Evolutionary conservation across 2,797 vertebrate species (phyloP).

Genomic region (Pangasius larnaudii): DNA sequence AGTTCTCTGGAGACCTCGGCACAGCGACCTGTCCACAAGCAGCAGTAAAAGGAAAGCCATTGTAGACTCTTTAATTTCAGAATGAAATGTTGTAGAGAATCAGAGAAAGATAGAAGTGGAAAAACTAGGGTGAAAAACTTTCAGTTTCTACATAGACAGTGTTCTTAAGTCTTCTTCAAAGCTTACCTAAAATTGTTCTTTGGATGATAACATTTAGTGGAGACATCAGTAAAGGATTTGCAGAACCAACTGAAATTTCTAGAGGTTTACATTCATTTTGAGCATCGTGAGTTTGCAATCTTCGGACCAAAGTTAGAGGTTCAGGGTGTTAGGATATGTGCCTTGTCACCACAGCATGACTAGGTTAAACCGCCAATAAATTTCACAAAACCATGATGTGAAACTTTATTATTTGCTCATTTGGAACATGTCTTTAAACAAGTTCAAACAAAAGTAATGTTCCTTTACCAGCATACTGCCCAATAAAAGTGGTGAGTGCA

Average conservation of each 20-base stretch:
- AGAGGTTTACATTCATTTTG: not conserved
- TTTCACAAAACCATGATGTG: not conserved
- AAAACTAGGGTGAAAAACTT: not conserved
- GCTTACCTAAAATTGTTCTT: not conserved
- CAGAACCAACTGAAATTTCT: not conserved
- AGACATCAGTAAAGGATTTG: not conserved
- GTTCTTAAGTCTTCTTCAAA: not conserved
- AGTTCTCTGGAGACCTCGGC: conserved; percentile 51
- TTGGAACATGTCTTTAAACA: not conserved
- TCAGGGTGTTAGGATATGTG: not conserved
- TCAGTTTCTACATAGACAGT: not conserved
- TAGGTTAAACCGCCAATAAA: not conserved
- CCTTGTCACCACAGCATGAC: not conserved
- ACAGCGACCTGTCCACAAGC: conserved; percentile 21
- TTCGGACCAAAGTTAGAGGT: not conserved
- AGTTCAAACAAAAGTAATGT: not conserved
- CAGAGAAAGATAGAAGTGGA: not conserved
- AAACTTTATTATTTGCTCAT: not conserved
- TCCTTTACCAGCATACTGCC: not conserved
- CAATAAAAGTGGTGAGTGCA: not conserved
- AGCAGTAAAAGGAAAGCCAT: not conserved
- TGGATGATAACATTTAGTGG: not conserved
- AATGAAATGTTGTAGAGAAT: not conserved
- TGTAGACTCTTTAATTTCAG: conserved; percentile 8
- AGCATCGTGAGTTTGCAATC: no score